Evolutionary conservation across 2,113 vertebrate species (phyloP).

Genomic region (Larimichthys crocea): DNA sequence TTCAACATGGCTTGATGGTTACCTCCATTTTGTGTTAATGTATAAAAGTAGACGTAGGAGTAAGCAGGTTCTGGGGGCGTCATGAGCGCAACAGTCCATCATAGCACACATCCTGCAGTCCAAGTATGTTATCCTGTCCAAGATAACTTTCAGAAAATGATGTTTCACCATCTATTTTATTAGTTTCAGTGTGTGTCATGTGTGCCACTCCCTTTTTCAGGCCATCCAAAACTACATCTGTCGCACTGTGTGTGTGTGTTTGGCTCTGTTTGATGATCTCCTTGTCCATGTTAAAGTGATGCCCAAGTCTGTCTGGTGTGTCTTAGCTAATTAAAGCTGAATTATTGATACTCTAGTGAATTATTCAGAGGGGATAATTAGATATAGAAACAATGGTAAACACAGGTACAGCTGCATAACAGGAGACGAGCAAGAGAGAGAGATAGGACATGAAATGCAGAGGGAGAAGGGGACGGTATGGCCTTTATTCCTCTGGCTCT

Average conservation of each 20-base stretch:
- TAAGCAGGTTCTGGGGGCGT: neutral
- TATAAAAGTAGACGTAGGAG: no score
- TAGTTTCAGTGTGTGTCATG: no score
- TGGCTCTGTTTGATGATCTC: constrained; percentile 22
- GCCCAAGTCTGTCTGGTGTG: constrained; percentile 60
- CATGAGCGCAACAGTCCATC: neutral
- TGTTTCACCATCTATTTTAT: neutral
- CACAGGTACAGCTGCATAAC: constrained; percentile 62
- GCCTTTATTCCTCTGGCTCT: constrained; percentile 68
- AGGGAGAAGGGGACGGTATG: constrained; percentile 40
- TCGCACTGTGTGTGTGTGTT: constrained; percentile 4
- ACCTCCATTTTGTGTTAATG: no score
- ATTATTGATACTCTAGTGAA: constrained; percentile 80
- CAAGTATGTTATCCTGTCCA: neutral
- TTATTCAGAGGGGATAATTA: constrained; percentile 79
- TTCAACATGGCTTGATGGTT: neutral
- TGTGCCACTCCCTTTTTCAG: constrained; percentile 5
- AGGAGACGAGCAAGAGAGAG: constrained; percentile 19
- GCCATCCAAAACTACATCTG: neutral
- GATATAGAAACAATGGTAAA: constrained; percentile 78
- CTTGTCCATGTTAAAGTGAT: constrained; percentile 44
- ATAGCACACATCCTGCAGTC: neutral
- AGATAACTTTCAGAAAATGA: neutral
- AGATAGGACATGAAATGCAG: constrained; percentile 13
- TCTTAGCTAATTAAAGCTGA: constrained; percentile 81